Conservation (phyloP, 1,140 invertebrate genomes). For the Magallana ariakensis region DNA sequence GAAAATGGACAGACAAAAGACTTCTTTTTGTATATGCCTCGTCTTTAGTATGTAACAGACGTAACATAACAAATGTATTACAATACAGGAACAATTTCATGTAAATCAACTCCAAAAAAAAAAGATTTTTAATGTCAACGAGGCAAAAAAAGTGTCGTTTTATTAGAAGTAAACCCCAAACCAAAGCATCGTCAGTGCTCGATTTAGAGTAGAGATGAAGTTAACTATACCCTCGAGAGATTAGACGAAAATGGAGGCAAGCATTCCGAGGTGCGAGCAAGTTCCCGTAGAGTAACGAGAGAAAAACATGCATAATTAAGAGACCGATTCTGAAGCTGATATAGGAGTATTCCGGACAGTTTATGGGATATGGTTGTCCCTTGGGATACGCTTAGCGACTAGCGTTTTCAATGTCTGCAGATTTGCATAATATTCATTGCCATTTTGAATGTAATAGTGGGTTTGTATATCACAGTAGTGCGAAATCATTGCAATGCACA, state of each 20-base stretch:
- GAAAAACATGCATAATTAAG: slow-evolving; percentile 54
- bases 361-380: slow-evolving; percentile 41
- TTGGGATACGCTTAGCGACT: slow-evolving; percentile 30
- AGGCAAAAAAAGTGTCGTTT: not conserved
- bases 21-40: not conserved
- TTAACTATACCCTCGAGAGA: not conserved
- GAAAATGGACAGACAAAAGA: not conserved
- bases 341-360: slow-evolving; percentile 42
- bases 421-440: slow-evolving; percentile 50
- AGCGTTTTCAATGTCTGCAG: slow-evolving; percentile 25
- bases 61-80: not conserved
- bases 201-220: slow-evolving; percentile 2
- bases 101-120: not conserved
- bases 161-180: not conserved
- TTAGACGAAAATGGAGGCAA: slow-evolving; percentile 20
- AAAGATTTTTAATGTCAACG: not conserved
- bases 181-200: not conserved
- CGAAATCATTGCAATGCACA: slow-evolving; percentile 43
- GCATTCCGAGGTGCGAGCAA: slow-evolving; percentile 41
- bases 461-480: slow-evolving; percentile 34
- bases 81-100: not conserved
- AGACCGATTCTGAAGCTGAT: slow-evolving; percentile 45
- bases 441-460: slow-evolving; percentile 46
- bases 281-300: slow-evolving; percentile 25
- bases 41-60: not conserved